Base-by-base conservation (phyloP, 2,113 vertebrate species). In the Podocnemis expansa region DNA sequence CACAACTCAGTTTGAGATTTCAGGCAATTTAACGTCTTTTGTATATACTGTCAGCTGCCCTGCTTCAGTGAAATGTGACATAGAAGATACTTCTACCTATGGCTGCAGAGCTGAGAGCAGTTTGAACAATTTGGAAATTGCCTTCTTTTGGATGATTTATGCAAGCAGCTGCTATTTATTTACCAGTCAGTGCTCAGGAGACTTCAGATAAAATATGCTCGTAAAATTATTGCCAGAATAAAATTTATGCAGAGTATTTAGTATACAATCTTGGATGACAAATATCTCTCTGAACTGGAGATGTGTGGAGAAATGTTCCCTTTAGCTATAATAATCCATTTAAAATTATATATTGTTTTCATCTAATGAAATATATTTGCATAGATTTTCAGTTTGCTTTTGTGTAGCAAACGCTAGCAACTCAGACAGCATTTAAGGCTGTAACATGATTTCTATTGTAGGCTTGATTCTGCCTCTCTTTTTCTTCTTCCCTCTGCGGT, bases 191-290 rank as follows among this genome's bases (percentile, higher is more conserved):
- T 92, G 34, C 0, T 0, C 67, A 75, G 83, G 51, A 87, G 85
- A 86, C 31, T 84, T 73, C 80, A 73, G 58, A 29, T 67, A 82
- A 75, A 89, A 93, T 89, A 81, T 51, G 21, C 41, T 76, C 58
- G 89, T 78, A 86, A 93, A 95, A 51, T 8, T 3, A 10, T 6
- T 92, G 81, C 90, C 90, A 92, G 90, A 93, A 70, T 67, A 89
- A 89, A 34, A 88, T 80, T 67, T 51, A 34, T 82, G 10, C 25
- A 7, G 56, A 73, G 49, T 93, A 93, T 80, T 86, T 89, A 54
- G 56, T 83, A 81, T 7, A 70, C 22, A 1, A 41, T 78, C 19
- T 75, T 92, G 58, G 16, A 10, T 80, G 89, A 94, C 54, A 89
- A 92, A 88, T 78, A 90, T 13, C 10, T 2, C 21, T 2, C 21